Percentiles rank a stretch among this genome's conserved stretches.
These are phyloP conservation scores for Epiblema foenella DNA, from an alignment of 2,888 invertebrate genomes.

Conservation along the genomic window DNA sequence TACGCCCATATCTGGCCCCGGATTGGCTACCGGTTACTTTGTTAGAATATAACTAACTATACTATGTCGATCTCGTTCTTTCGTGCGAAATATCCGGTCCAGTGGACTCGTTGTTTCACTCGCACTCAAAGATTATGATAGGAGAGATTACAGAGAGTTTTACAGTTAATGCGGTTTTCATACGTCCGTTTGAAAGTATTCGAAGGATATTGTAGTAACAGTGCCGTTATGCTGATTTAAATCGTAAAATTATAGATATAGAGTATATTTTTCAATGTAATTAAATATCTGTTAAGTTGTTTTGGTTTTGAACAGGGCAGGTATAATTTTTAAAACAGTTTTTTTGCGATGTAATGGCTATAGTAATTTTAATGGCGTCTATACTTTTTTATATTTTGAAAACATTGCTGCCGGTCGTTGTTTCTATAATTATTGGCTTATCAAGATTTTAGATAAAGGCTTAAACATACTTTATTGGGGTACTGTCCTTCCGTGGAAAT, in stretches of 20 bases:
- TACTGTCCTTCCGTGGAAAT: conserved; percentile 70
- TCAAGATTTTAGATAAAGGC: conserved; percentile 78
- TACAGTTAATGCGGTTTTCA: conserved; percentile 78
- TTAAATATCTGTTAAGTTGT: conserved; percentile 48
- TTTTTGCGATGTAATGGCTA: conserved; percentile 72
- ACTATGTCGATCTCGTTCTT: conserved; percentile 64
- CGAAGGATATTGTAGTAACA: conserved; percentile 65
- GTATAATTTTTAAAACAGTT: conserved; percentile 77
- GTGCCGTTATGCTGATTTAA: conserved; percentile 46
- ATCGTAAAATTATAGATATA: neutral
- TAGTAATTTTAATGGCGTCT: conserved; percentile 69
- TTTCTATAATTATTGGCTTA: conserved; percentile 77
- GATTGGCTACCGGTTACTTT: conserved; percentile 74
- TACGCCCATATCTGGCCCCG: conserved; percentile 71
- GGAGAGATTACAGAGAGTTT: conserved; percentile 74
- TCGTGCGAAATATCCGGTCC: conserved; percentile 48
- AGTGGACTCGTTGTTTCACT: conserved; percentile 58
- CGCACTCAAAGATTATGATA: conserved; percentile 65
- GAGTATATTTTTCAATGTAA: conserved; percentile 45
- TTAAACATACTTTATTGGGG: conserved; percentile 68
- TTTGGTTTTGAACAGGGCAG: conserved; percentile 44
- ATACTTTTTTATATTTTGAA: conserved; percentile 67
- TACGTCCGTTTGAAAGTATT: conserved; percentile 67
- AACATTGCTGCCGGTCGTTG: conserved; percentile 69
- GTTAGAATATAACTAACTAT: conserved; percentile 59